These are phyloP conservation scores for Falco berigora DNA, from an alignment of 2,797 vertebrate species.

Conservation along the genomic window DNA sequence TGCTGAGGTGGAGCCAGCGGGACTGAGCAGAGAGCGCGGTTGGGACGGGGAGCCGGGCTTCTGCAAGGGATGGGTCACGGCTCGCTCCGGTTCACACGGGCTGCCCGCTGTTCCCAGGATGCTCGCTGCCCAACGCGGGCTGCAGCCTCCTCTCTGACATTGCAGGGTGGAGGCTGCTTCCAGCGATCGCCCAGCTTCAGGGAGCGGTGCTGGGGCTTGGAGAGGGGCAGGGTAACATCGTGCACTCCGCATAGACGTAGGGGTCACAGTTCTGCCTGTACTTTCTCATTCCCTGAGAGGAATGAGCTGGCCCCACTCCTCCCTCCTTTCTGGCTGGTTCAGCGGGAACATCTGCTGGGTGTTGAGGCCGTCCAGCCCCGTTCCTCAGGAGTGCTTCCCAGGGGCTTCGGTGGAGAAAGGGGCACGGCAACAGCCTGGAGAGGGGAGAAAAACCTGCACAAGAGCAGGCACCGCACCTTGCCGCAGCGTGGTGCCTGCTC, in stretches of 20 bases:
- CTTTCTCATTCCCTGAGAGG: neutral
- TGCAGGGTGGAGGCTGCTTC: neutral
- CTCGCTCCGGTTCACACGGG: accelerated
- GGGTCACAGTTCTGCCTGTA: neutral
- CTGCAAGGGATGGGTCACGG: neutral
- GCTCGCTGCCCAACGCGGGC: neutral
- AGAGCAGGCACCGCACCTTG: accelerated
- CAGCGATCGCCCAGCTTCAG: neutral
- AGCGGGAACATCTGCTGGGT: neutral
- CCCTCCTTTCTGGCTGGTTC: neutral
- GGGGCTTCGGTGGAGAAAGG: neutral
- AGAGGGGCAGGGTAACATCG: neutral
- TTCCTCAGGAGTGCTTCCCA: neutral
- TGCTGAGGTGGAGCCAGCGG: neutral
- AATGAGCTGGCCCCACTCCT: neutral
- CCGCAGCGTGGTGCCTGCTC: accelerated
- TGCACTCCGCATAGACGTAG: no score
- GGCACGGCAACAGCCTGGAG: neutral
- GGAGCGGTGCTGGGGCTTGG: neutral
- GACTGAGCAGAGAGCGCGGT: neutral
- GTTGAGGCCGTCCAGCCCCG: neutral
- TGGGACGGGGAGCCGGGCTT: neutral
- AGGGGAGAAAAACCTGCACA: accelerated
- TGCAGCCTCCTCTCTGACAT: no score
- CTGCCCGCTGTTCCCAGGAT: neutral